A percentile compares a stretch with the other conserved stretches of the same genome.
phyloP scores from a whole-genome alignment of 2,888 invertebrate genomes.

The Acrobasis consociella region DNA sequence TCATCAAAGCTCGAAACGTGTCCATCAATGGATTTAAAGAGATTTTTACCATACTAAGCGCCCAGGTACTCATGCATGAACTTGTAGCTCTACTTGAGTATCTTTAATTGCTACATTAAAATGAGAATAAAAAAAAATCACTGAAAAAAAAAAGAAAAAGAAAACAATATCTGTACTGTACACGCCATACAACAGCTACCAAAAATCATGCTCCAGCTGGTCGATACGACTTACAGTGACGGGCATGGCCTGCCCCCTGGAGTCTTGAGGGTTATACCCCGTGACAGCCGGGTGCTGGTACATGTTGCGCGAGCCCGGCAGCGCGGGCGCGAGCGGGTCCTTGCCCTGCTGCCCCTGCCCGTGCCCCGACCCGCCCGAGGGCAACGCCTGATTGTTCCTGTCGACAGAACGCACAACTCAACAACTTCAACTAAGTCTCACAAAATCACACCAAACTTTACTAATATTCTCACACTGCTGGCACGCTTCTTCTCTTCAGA shows the following conservation, averaged over 20 bases:
- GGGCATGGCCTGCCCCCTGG: slow-evolving; percentile 63
- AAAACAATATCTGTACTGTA: background rate
- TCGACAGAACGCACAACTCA: slow-evolving; percentile 30
- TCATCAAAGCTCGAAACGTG: too few species aligned
- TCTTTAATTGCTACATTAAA: too few species aligned
- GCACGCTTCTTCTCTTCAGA: background rate
- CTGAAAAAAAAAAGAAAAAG: background rate
- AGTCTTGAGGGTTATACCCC: slow-evolving; percentile 74
- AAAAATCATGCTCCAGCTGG: background rate
- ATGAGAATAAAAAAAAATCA: background rate
- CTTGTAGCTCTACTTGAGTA: too few species aligned
- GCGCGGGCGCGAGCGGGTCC: slow-evolving; percentile 70
- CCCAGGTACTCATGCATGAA: too few species aligned
- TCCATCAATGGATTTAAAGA: too few species aligned
- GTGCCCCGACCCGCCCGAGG: slow-evolving; percentile 61
- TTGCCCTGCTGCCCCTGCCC: slow-evolving; percentile 72
- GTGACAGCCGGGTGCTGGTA: slow-evolving; percentile 74
- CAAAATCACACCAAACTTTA: background rate
- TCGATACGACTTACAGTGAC: slow-evolving; percentile 63
- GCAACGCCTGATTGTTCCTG: slow-evolving; percentile 75
- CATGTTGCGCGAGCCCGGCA: slow-evolving; percentile 63
- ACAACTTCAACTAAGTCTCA: slow-evolving; percentile 16
- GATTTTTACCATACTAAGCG: too few species aligned
- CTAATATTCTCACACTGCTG: background rate
- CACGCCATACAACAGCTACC: background rate